Evolutionary conservation across 2,797 vertebrate species (phyloP).

Genomic region (Muscicapa comitata): DNA sequence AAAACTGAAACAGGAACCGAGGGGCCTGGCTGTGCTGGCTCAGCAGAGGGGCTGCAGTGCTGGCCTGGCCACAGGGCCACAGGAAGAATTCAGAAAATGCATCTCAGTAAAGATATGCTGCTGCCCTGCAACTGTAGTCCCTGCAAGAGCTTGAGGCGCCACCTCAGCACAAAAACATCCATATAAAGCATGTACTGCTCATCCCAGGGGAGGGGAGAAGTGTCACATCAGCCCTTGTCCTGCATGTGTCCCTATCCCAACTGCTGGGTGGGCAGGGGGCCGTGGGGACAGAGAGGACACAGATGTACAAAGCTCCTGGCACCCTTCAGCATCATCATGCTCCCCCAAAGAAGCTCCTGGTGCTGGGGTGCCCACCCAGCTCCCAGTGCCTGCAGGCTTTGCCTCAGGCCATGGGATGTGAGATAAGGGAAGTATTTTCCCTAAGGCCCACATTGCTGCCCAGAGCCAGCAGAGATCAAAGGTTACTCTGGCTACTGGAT

Average conservation of each 20-base stretch:
- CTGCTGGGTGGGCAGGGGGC: not conserved
- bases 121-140: not conserved
- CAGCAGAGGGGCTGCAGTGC: not conserved
- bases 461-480: slow-evolving; percentile 8
- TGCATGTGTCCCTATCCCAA: not conserved
- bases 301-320: not conserved
- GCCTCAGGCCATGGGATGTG: not conserved
- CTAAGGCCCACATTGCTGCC: not conserved
- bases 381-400: not conserved
- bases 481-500: slow-evolving; percentile 24
- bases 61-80: not conserved
- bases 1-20: not conserved
- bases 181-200: not conserved
- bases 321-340: not conserved
- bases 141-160: slow-evolving; percentile 11
- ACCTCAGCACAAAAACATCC: slow-evolving; percentile 49
- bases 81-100: slow-evolving; percentile 54
- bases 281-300: not conserved
- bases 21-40: not conserved
- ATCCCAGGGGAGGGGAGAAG: not conserved
- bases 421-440: slow-evolving; percentile 36
- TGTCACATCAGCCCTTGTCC: not conserved
- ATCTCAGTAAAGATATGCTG: not conserved
- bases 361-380: not conserved
- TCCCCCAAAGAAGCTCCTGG: not conserved